Evolutionary conservation across 2,888 invertebrate species (phyloP).

Genomic region (Phalera bucephala): DNA sequence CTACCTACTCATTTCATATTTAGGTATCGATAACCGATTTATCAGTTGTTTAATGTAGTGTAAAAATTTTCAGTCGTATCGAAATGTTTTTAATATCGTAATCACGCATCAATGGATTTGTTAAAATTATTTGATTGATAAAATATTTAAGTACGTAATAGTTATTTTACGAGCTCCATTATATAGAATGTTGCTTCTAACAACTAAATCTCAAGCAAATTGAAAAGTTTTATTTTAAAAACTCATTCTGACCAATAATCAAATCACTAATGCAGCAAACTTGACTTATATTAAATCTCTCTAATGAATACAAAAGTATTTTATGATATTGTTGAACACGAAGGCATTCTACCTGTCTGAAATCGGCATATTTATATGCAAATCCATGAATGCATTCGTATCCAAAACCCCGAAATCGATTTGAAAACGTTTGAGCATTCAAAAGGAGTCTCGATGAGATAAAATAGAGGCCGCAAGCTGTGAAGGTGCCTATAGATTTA

Average conservation of each 20-base stretch:
- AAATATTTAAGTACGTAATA: no score
- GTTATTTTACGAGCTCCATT: no score
- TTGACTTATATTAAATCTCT: neutral
- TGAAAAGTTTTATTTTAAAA: neutral
- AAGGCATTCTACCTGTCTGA: neutral
- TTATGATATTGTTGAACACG: neutral
- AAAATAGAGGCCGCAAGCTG: constrained; percentile 22
- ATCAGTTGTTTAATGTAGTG: no score
- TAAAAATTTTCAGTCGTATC: no score
- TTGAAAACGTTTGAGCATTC: constrained; percentile 19
- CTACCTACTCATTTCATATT: no score
- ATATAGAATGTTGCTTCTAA: no score
- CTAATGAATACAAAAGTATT: neutral
- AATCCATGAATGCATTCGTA: constrained; percentile 8
- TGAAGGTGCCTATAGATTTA: neutral
- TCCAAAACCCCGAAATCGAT: constrained; percentile 13
- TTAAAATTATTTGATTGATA: no score
- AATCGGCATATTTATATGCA: constrained; percentile 3
- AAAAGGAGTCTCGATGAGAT: constrained; percentile 13
- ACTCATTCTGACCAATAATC: neutral
- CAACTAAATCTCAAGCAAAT: no score
- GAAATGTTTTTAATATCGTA: no score
- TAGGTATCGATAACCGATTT: no score
- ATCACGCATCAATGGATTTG: no score
- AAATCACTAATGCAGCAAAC: neutral